These are phyloP conservation scores for Idris sp. DNA, from an alignment of 1,140 invertebrate species.

Conservation along the genomic window DNA sequence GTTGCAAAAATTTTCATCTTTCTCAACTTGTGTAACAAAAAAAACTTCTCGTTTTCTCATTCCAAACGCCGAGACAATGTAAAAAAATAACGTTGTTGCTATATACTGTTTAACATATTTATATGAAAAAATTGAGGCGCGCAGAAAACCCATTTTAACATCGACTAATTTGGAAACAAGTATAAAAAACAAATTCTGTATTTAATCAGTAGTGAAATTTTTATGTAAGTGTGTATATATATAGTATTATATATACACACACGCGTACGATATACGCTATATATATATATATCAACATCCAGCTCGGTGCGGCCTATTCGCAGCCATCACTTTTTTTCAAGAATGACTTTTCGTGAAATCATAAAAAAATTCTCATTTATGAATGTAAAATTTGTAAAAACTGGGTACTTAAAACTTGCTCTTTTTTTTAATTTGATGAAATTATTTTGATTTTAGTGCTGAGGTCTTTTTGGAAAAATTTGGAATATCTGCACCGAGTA, in stretches of 20 bases:
- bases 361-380: background rate
- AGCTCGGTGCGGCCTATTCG: background rate
- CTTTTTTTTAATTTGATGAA: too few species aligned
- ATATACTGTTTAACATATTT: slow-evolving; percentile 59
- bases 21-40: background rate
- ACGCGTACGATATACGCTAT: background rate
- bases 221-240: background rate
- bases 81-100: slow-evolving; percentile 47
- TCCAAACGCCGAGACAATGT: slow-evolving; percentile 36
- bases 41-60: slow-evolving; percentile 32
- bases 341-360: slow-evolving; percentile 9
- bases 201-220: slow-evolving; percentile 32
- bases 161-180: slow-evolving; percentile 13
- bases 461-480: slow-evolving; percentile 5
- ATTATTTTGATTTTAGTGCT: too few species aligned
- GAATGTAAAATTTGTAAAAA: too few species aligned
- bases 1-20: background rate
- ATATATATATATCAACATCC: background rate
- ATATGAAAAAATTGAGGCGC: slow-evolving; percentile 19
- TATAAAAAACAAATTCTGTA: slow-evolving; percentile 9
- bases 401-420: slow-evolving; percentile 24
- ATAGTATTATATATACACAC: too few species aligned
- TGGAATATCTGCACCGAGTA: slow-evolving; percentile 1
- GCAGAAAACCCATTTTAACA: slow-evolving; percentile 2
- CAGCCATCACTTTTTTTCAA: slow-evolving; percentile 45